phyloP scores from a whole-genome alignment of 2,113 vertebrate species.

The Chaetodon auriga region DNA sequence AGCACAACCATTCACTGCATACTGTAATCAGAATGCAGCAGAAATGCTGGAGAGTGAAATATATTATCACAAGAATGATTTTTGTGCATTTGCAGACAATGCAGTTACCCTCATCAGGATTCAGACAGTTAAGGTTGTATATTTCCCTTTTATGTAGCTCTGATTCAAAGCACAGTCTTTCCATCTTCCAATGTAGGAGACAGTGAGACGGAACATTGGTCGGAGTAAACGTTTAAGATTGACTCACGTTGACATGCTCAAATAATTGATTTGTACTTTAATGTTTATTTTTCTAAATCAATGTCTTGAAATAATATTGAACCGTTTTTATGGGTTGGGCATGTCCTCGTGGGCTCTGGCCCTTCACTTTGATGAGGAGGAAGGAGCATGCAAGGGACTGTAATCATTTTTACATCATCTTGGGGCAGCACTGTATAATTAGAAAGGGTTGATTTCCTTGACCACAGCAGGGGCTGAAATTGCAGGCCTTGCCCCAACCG shows the following conservation, averaged over 20 bases:
- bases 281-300: constrained; percentile 70
- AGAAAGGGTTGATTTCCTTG: constrained; percentile 82
- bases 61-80: not conserved
- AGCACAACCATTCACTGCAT: not conserved
- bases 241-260: constrained; percentile 41
- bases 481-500: constrained; percentile 78
- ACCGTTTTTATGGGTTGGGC: constrained; percentile 68
- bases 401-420: constrained; percentile 85
- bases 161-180: constrained; percentile 25
- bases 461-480: constrained; percentile 83
- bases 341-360: constrained; percentile 71
- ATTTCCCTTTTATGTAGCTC: constrained; percentile 4
- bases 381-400: constrained; percentile 75
- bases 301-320: constrained; percentile 74
- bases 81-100: constrained; percentile 1
- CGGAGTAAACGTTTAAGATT: constrained; percentile 29
- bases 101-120: not conserved
- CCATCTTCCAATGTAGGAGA: constrained; percentile 24
- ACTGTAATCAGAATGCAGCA: not conserved
- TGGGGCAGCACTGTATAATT: constrained; percentile 81
- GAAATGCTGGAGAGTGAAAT: not conserved
- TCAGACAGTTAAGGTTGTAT: not conserved
- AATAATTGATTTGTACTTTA: constrained; percentile 67
- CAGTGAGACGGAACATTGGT: constrained; percentile 25
- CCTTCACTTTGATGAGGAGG: constrained; percentile 79